Evolutionary conservation across 1,140 invertebrate genomes (phyloP).

Genomic region (Arctopsyche grandis): DNA sequence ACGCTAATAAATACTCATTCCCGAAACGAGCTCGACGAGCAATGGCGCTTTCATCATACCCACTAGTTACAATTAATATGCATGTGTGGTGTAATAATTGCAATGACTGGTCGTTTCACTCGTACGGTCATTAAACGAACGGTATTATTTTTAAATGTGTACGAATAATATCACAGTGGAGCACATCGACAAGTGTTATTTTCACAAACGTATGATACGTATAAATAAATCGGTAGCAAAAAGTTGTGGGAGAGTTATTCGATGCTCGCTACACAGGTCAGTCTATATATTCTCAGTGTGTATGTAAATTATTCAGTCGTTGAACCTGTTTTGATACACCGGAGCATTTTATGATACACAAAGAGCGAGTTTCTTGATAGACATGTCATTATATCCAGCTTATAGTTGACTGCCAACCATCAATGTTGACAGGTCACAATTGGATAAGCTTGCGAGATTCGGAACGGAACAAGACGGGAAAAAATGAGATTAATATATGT

Average conservation of each 20-base stretch:
- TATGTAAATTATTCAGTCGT: constrained; percentile 28
- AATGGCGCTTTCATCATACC: background rate
- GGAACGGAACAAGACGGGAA: background rate
- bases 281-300: background rate
- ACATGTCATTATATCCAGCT: constrained; percentile 32
- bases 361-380: constrained; percentile 30
- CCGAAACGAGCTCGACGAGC: background rate
- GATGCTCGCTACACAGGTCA: background rate
- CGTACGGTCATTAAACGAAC: background rate
- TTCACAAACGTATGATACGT: too few species aligned
- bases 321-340: constrained; percentile 26
- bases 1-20: background rate
- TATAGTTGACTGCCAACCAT: constrained; percentile 25
- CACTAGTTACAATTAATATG: constrained; percentile 3
- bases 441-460: constrained; percentile 11
- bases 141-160: too few species aligned
- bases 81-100: background rate
- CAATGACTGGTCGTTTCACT: background rate
- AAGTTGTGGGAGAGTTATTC: constrained; percentile 7
- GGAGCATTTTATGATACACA: constrained; percentile 36
- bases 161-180: too few species aligned
- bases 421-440: constrained; percentile 38
- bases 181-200: too few species aligned
- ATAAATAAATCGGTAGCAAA: background rate
- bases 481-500: background rate